Evolutionary conservation across 2,888 invertebrate species (phyloP), one percentile per base, ranked within the genome.

Genomic region (Nipponacmea schrenckii): DNA sequence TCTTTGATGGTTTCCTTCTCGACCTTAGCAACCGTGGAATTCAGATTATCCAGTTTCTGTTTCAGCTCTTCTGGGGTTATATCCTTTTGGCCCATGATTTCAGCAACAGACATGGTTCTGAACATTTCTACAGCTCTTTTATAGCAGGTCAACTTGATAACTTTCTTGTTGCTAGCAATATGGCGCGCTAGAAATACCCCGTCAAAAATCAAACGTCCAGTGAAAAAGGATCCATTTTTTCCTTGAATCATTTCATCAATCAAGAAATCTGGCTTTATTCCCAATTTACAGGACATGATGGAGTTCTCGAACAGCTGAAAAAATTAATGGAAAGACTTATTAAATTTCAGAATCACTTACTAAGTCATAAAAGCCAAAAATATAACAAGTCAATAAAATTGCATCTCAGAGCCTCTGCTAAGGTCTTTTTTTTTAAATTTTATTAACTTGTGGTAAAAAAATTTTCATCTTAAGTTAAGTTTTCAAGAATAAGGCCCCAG

Each of bases 131-230:
- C 68, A 12, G 81, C 82, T 67, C 82, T 82, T 56, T 79, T 73
- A 72, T 81, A 84, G 24, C 81, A 80, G n/a, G 81, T 79, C 56
- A 79, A 79, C 65, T 83, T 84, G 5, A 83, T 74, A 24, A 82
- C 82, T 62, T 81, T 83, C 69, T 83, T 84, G 74, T 78, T 82
- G 24, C 79, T 77, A 3, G 77, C 79, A 1, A 83, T 79, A 31
- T 79, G 76, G 10, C 84, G 66, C 0, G 81, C 81, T 56, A 83
- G 68, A 71, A 83, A 84, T 17, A 81, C 77, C 0, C 73, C 76
- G 31, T 75, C 74, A 24, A 84, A 69, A 24, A 67, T 74, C 10
- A 84, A 74, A 2, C 75, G 65, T 1, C 82, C 84, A 10, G 84
- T 83, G 71, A 79, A 83, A 78, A 83, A 79, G 63, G 78, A 73